Evolutionary conservation across 2,113 vertebrate genomes (phyloP).

Genomic region (Pachyramphus minor): DNA sequence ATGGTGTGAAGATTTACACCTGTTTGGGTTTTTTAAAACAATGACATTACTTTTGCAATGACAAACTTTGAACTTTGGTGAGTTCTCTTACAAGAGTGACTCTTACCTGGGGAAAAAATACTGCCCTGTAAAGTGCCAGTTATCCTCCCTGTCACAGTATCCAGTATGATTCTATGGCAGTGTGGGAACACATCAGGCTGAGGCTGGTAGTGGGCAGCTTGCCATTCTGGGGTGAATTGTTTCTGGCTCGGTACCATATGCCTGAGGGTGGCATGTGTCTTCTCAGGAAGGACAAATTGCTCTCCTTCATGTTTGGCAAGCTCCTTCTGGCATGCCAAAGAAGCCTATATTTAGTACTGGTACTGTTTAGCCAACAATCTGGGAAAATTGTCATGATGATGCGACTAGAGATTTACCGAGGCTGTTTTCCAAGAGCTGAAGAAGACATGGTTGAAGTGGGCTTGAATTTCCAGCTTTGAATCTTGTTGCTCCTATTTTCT

Average conservation of each 20-base stretch:
- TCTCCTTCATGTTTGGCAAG: conserved; percentile 50
- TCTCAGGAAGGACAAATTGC: conserved; percentile 59
- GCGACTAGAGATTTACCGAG: not conserved
- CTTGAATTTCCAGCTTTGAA: not conserved
- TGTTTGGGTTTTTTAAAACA: not conserved
- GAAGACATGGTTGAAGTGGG: not conserved
- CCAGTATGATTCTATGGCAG: not conserved
- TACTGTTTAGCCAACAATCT: conserved; percentile 55
- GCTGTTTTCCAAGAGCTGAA: not conserved
- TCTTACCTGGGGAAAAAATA: not conserved
- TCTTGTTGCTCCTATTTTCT: not conserved
- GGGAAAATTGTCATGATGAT: conserved; percentile 32
- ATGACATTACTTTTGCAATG: not conserved
- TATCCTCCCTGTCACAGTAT: not conserved
- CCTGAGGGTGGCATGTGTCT: conserved; percentile 50
- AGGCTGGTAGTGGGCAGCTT: not conserved
- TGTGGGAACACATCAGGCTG: not conserved
- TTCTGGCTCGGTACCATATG: not conserved
- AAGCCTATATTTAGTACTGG: conserved; percentile 43
- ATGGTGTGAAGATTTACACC: not conserved
- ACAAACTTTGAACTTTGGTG: not conserved
- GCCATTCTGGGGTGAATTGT: not conserved
- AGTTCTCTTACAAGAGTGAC: not conserved
- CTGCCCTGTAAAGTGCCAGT: not conserved
- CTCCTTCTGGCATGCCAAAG: conserved; percentile 13